Evolutionary conservation across 2,888 invertebrate species (phyloP).

Genomic region (Chalcosyrphus nemorum): DNA sequence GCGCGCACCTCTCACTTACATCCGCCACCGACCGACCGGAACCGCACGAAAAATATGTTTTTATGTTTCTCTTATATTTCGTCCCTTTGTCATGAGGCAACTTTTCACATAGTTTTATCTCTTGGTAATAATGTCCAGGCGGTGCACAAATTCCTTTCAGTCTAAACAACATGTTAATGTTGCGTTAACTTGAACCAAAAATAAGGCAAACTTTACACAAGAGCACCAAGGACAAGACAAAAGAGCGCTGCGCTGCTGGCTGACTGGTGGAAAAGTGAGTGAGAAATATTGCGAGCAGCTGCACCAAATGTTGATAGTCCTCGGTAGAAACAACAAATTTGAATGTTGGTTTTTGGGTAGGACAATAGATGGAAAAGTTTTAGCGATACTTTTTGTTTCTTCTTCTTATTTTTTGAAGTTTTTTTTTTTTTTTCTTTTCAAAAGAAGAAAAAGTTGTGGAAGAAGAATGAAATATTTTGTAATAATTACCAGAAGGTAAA

Average conservation of each 20-base stretch:
- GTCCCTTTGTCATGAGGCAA: constrained; percentile 14
- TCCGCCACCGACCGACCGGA: neutral
- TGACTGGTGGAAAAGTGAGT: constrained; percentile 51
- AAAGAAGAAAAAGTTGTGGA: too few species aligned
- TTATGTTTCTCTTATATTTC: neutral
- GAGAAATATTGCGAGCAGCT: constrained; percentile 63
- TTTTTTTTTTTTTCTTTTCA: too few species aligned
- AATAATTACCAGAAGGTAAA: neutral
- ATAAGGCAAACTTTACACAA: constrained; percentile 47
- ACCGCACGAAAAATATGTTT: constrained; percentile 2
- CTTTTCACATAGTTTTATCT: constrained; percentile 59
- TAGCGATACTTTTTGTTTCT: neutral
- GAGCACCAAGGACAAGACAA: too few species aligned
- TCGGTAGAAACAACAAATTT: constrained; percentile 4
- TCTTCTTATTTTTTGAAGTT: neutral
- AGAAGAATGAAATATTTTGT: neutral
- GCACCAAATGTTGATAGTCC: constrained; percentile 53
- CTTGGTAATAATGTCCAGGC: constrained; percentile 57
- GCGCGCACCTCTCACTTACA: neutral
- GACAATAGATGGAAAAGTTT: constrained; percentile 11
- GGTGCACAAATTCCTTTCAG: constrained; percentile 50
- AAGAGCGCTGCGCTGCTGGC: too few species aligned
- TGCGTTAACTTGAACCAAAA: constrained; percentile 60
- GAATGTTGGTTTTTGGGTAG: constrained; percentile 9
- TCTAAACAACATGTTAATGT: constrained; percentile 66